Base-by-base conservation (phyloP, 2,797 vertebrate species). In the Liasis olivaceus region DNA sequence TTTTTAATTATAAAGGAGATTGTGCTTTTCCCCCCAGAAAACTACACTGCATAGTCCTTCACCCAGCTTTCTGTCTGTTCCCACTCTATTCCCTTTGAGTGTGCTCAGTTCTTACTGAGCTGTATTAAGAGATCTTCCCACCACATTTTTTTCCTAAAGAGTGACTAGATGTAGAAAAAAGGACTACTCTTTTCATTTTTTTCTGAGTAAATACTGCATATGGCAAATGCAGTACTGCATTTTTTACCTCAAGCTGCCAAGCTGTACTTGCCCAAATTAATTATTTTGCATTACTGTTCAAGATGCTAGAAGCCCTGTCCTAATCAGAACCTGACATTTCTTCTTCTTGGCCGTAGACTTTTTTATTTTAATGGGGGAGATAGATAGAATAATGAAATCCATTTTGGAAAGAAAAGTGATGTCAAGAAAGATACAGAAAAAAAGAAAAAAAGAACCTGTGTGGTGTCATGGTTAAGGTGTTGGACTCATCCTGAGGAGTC, bases 321-420 rank as follows among this genome's bases (percentile, higher is more conserved):
- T 20, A 14, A 22, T n/a, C 63, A n/a, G 51, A 1, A 42, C 13
- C 5, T 11, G 42, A 51, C n/a, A 51, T 14, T 22, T 15, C 28
- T 54, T 62, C 60, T 62, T 63, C 62, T 22, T 24, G 2, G 62
- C 24, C 5, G 3, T 64, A 63, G 28, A 4, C 54, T 64, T 91
- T 4, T 64, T 51, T 5, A 9, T 17, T 60, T 47, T 42, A 56
- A 31, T 28, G 36, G 47, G 85, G 9, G 54, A 69, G 17, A 63
- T 63, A 63, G 0, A 22, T 22, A 63, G 62, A 63, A 63, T 63
- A 24, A 24, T 24, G 20, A 63, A 26, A 24, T 26, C 5, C 62
- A 63, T 92, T 69, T 51, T 92, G 87, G 26, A 47, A 91, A 87
- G 54, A 87, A 72, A 91, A 60, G 63, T 56, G n/a, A 63, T 92